Evolutionary conservation across 2,797 vertebrate species (phyloP).

Genomic region (Danio jaintianensis): DNA sequence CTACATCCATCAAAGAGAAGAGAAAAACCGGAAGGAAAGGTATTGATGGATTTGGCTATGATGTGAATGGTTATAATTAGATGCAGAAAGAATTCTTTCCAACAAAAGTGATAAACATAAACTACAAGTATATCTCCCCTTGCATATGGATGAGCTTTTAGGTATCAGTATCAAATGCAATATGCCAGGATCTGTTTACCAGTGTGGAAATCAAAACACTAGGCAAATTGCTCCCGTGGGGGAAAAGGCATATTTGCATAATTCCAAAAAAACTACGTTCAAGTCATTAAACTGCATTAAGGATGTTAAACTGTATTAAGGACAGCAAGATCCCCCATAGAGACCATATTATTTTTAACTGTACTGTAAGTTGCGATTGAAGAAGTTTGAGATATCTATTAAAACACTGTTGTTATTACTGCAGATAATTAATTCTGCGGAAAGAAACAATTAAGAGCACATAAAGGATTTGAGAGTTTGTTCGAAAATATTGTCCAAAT

Average conservation of each 20-base stretch:
- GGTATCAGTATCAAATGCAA: slow-evolving; percentile 6
- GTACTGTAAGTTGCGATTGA: slow-evolving; percentile 4
- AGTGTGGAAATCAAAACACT: slow-evolving; percentile 17
- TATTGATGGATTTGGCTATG: slow-evolving; percentile 19
- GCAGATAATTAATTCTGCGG: background rate
- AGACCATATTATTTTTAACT: slow-evolving; percentile 7
- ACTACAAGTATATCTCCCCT: background rate
- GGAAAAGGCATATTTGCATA: slow-evolving; percentile 13
- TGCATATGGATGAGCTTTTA: slow-evolving; percentile 1
- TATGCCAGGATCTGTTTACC: slow-evolving; percentile 21
- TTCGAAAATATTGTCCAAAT: slow-evolving; percentile 2
- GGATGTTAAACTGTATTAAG: slow-evolving; percentile 14
- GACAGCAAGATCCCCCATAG: slow-evolving; percentile 5
- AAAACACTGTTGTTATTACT: background rate
- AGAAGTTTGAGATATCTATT: slow-evolving; percentile 11
- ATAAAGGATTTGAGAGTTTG: slow-evolving; percentile 2
- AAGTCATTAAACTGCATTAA: slow-evolving; percentile 26
- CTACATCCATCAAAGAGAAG: slow-evolving; percentile 10
- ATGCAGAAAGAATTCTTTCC: background rate
- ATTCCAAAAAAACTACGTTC: slow-evolving; percentile 12
- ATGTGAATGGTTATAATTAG: slow-evolving; percentile 20
- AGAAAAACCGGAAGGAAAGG: slow-evolving; percentile 24
- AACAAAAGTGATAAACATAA: slow-evolving; percentile 5
- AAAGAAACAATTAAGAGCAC: slow-evolving; percentile 29
- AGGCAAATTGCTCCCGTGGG: background rate